These are phyloP conservation scores for Trididemnum clinides DNA, from an alignment of 23 tunicate species.

Conservation along the genomic window DNA sequence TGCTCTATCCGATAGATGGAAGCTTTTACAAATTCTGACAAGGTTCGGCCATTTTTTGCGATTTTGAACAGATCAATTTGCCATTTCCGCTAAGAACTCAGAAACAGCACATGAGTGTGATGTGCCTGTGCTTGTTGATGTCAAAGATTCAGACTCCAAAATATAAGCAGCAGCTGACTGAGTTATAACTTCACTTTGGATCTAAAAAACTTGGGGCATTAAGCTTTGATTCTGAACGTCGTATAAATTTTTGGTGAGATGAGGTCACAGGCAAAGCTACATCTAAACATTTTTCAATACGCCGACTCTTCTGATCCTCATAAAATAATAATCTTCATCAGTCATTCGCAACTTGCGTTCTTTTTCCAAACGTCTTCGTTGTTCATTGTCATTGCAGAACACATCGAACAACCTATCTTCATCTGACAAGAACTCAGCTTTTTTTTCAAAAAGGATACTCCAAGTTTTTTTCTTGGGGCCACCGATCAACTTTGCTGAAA, in stretches of 20 bases:
- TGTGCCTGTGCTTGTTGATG: background rate
- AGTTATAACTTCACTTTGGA: background rate
- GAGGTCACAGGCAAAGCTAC: background rate
- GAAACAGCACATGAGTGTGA: background rate
- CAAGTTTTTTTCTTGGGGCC: background rate
- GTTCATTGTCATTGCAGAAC: constrained; percentile 1
- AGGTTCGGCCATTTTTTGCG: constrained; percentile 25
- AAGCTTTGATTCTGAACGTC: no score
- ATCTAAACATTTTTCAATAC: constrained; percentile 8
- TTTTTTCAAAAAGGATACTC: background rate
- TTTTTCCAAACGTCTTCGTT: constrained; percentile 13
- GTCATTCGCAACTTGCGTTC: constrained; percentile 19
- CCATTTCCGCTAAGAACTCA: no score
- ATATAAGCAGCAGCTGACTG: background rate
- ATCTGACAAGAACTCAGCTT: background rate
- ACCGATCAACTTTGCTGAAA: constrained; percentile 10
- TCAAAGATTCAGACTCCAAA: background rate
- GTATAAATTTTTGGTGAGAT: no score
- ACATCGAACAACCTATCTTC: background rate
- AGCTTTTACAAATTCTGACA: constrained; percentile 27
- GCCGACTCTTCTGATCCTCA: constrained; percentile 18
- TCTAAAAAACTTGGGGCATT: no score
- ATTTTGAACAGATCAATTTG: no score
- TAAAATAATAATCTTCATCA: constrained; percentile 25
- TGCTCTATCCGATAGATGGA: constrained; percentile 16